Evolutionary conservation across 2,888 invertebrate genomes (phyloP), one percentile per base, ranked within the genome.

Genomic region (Calliopum simillimum): DNA sequence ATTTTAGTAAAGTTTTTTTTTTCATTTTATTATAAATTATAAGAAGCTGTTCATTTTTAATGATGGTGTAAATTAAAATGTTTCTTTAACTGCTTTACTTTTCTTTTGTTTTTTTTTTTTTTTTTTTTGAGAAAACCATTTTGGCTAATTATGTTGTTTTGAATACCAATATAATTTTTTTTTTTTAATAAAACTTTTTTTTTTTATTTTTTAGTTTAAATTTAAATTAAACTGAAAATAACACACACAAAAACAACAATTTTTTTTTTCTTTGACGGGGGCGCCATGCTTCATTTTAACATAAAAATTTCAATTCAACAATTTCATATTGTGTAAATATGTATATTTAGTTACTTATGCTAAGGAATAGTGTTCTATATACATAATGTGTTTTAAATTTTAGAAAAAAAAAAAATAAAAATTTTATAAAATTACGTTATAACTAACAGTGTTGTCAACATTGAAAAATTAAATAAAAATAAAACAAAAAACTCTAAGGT

Each of bases 11-110:
- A 33, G 33, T 33, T 33, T 33, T 33, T 8, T 33, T 33, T 33
- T n/a, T n/a, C n/a, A n/a, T n/a, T n/a, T n/a, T n/a, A n/a, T n/a
- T 8, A 33, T 33, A 33, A 33, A 33, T 33, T 33, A 33, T 33
- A 33, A 33, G 33, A 33, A 33, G 33, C 33, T 33, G 33, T 33
- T 33, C 33, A 33, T 33, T 33, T 53, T 53, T 53, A 53, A 53
- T 53, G 53, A 53, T 53, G 53, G 53, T 53, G 53, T 53, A 53
- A 53, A 53, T 53, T 23, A 53, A 53, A 53, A 53, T 19, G 23
- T 3, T 3, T 13, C 23, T 53, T 11, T 53, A 23, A 13, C 11
- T 53, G 23, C 19, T 23, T 21, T 49, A 49, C 16, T 19, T 49
- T 49, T 49, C 19, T 16, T 19, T 49, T 19, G 2, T 13, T 49